Evolutionary conservation across 2,888 invertebrate species (phyloP).

Genomic region (Apamea sordens): DNA sequence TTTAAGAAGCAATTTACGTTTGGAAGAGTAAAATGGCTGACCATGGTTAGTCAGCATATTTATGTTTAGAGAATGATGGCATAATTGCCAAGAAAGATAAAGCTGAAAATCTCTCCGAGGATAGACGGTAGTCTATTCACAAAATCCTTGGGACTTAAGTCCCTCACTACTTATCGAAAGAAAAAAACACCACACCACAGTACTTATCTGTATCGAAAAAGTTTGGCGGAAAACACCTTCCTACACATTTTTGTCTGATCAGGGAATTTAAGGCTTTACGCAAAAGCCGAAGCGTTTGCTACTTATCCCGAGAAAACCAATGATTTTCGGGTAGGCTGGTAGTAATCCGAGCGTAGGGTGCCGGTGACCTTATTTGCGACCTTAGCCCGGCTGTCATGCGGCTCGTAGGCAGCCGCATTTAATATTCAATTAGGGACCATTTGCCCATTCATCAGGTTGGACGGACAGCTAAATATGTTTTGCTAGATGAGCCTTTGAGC

Average conservation of each 20-base stretch:
- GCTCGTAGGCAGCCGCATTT: conserved; percentile 78
- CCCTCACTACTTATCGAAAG: not conserved
- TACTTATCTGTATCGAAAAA: conserved; percentile 25
- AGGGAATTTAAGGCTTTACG: conserved; percentile 30
- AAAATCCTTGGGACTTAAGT: not conserved
- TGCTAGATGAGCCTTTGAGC: conserved; percentile 66
- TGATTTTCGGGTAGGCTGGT: conserved; percentile 46
- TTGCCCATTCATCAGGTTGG: conserved; percentile 80
- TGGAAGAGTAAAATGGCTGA: not conserved
- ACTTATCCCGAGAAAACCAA: conserved; percentile 40
- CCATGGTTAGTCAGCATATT: not conserved
- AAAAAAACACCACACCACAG: not conserved
- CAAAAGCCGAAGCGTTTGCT: conserved; percentile 23
- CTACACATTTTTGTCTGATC: conserved; percentile 31
- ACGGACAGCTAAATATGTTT: conserved; percentile 61
- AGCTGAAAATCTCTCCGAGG: not conserved
- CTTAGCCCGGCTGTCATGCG: conserved; percentile 77
- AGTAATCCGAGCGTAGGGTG: conserved; percentile 64
- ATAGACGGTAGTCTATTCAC: not conserved
- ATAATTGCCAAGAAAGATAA: not conserved
- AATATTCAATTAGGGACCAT: conserved; percentile 85
- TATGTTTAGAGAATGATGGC: not conserved
- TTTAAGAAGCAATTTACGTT: not conserved
- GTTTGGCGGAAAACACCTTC: conserved; percentile 1
- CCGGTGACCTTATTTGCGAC: conserved; percentile 69